Conservation (phyloP, 1,140 invertebrate species). For the Saccostrea echinata region DNA sequence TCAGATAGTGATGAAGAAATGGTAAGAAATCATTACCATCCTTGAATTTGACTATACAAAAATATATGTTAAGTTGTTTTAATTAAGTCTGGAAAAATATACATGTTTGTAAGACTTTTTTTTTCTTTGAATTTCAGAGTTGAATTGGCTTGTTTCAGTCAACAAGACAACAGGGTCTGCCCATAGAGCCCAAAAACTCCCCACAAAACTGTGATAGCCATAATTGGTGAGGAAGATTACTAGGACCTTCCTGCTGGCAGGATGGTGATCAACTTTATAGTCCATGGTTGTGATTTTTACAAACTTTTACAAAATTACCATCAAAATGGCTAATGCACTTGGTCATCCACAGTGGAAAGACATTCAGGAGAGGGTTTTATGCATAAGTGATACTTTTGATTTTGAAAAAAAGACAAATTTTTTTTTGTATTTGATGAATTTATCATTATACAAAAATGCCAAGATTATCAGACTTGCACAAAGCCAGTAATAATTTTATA, state of each 20-base stretch:
- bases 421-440: not conserved
- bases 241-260: not conserved
- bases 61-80: not conserved
- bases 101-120: not conserved
- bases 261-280: not conserved
- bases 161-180: not conserved
- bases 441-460: not conserved
- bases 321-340: not conserved
- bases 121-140: not conserved
- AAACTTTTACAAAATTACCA: not conserved
- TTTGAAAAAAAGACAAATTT: not conserved
- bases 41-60: not conserved
- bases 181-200: not conserved
- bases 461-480: not conserved
- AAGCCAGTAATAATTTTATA: not conserved
- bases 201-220: not conserved
- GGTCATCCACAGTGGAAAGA: not conserved
- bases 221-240: not conserved
- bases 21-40: slow-evolving; percentile 51
- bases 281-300: not conserved
- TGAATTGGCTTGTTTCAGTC: not conserved
- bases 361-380: not conserved
- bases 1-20: slow-evolving; percentile 66
- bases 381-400: not conserved
- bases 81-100: not conserved